A percentile compares a stretch with the other conserved stretches of the same genome.
Evolutionary conservation across 2,113 vertebrate species (phyloP).

Genomic region (Pollachius pollachius): DNA sequence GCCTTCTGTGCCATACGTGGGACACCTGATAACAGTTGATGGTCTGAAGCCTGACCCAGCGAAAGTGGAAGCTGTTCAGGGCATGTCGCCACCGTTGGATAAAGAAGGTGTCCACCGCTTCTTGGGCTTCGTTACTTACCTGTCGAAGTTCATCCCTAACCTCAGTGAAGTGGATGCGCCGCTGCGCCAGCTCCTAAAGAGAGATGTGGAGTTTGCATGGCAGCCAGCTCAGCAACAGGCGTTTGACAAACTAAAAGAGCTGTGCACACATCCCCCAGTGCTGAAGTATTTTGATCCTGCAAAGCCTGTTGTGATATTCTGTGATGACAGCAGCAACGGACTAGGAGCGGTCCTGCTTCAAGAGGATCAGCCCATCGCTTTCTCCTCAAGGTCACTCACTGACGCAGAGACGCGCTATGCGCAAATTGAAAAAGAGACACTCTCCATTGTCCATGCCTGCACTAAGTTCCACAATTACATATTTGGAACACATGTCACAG

Average conservation of each 20-base stretch:
- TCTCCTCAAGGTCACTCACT: no score
- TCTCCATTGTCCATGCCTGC: neutral
- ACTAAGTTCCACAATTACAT: neutral
- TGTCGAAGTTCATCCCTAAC: neutral
- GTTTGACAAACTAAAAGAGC: neutral
- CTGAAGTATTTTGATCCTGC: neutral
- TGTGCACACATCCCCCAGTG: neutral
- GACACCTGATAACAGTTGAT: constrained; percentile 18
- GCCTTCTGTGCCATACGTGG: no score
- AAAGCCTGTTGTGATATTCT: no score
- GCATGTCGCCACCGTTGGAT: neutral
- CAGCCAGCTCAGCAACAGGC: neutral
- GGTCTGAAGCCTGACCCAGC: constrained; percentile 21
- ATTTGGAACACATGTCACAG: neutral
- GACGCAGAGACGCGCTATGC: neutral
- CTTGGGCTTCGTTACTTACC: no score
- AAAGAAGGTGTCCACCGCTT: no score
- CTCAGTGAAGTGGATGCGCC: no score
- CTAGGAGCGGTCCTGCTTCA: neutral
- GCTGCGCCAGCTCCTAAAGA: neutral
- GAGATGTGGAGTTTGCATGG: neutral
- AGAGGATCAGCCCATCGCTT: neutral
- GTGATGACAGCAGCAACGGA: neutral
- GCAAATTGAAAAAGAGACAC: neutral
- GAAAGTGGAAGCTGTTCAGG: neutral